A percentile compares a stretch with the other conserved stretches of the same genome.
Conservation (phyloP, 2,888 invertebrate species). For the Tetragonisca angustula region DNA sequence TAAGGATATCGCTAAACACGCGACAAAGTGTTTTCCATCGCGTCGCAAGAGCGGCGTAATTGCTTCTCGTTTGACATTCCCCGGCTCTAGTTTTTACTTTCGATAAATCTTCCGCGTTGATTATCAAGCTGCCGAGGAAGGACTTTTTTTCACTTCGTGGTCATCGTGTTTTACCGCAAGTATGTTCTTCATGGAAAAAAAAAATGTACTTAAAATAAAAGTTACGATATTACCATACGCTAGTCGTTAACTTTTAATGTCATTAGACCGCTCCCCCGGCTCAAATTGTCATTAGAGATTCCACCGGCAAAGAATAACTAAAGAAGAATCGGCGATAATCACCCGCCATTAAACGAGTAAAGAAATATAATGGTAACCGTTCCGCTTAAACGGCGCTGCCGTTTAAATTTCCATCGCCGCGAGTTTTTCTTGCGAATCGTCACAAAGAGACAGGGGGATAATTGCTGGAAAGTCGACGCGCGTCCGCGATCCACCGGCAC, state of each 20-base stretch:
- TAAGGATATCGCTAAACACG: neutral
- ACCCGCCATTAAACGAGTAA: neutral
- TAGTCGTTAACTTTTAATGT: neutral
- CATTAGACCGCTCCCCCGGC: neutral
- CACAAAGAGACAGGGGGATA: neutral
- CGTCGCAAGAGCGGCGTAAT: neutral
- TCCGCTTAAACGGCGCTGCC: neutral
- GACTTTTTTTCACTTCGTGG: neutral
- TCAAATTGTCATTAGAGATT: neutral
- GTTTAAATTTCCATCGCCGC: neutral
- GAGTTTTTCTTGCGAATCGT: neutral
- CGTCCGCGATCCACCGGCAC: neutral
- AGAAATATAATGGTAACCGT: neutral
- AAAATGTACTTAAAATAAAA: neutral
- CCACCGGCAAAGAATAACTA: neutral
- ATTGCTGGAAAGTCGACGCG: constrained; percentile 11
- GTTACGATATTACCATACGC: neutral
- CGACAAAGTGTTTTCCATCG: constrained; percentile 23
- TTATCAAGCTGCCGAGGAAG: neutral
- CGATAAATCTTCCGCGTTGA: neutral
- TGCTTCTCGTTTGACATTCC: neutral
- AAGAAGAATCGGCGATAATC: neutral
- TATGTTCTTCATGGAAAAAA: neutral
- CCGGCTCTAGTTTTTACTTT: neutral
- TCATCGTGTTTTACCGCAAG: neutral